These are phyloP conservation scores for Mionectes macconnelli DNA, from an alignment of 2,113 vertebrate genomes.

Conservation along the genomic window DNA sequence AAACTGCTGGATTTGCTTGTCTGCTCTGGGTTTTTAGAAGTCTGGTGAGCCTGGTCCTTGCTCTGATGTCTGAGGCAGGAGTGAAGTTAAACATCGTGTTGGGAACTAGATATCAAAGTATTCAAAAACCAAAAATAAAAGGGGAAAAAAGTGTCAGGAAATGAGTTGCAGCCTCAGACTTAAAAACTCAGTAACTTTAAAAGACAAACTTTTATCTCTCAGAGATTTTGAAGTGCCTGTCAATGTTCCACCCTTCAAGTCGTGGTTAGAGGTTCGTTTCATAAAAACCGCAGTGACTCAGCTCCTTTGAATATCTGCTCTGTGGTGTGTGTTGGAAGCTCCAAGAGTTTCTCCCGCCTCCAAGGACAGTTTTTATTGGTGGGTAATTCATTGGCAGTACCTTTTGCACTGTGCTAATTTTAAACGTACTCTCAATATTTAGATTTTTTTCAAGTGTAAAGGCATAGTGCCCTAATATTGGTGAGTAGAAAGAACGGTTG, in stretches of 20 bases:
- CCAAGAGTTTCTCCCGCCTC: background rate
- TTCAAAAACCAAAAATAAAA: background rate
- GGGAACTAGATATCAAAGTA: background rate
- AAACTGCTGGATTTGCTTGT: background rate
- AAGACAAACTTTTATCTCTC: background rate
- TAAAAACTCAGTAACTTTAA: background rate
- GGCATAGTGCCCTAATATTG: background rate
- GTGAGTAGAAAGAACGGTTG: background rate
- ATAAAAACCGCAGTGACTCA: conserved; percentile 2
- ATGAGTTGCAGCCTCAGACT: background rate
- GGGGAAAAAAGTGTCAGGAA: background rate
- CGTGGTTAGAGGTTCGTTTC: background rate
- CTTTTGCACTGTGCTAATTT: background rate
- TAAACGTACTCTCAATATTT: background rate
- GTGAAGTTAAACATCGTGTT: background rate
- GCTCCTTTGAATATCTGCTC: conserved; percentile 19
- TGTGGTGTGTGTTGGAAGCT: conserved; percentile 15
- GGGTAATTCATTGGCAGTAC: background rate
- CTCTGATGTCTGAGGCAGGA: background rate
- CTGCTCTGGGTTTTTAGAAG: background rate
- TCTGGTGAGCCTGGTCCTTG: background rate
- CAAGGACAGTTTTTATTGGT: background rate
- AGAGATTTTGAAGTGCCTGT: background rate
- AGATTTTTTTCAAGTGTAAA: background rate
- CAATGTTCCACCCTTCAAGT: background rate